These are phyloP conservation scores for Heterodera filipjevi DNA, from an alignment of 2,888 invertebrate genomes.

Conservation along the genomic window DNA sequence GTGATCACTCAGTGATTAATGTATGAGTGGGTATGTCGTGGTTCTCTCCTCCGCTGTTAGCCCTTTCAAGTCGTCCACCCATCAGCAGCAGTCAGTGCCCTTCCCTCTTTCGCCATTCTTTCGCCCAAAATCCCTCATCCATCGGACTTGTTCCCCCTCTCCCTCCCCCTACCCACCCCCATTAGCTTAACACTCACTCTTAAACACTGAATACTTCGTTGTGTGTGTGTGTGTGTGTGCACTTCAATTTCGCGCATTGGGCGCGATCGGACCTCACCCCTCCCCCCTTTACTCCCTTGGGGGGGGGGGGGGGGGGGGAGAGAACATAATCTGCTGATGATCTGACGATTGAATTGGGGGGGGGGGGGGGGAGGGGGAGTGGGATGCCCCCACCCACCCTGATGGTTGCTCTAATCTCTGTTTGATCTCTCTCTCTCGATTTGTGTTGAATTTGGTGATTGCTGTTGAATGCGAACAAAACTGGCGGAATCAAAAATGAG, in stretches of 20 bases:
- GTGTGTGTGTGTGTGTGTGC: background rate
- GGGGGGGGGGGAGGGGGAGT: background rate
- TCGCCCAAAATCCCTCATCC: background rate
- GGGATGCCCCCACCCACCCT: background rate
- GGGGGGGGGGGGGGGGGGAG: no score
- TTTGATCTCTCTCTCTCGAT: constrained; percentile 2
- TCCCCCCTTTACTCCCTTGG: no score
- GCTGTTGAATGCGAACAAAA: constrained; percentile 6
- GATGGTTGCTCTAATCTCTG: constrained; percentile 7
- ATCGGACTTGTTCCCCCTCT: background rate
- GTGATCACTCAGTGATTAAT: background rate
- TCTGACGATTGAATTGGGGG: constrained; percentile 5
- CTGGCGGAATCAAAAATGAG: constrained; percentile 12
- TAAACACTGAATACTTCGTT: background rate
- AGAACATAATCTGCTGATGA: constrained; percentile 12
- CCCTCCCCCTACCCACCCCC: background rate
- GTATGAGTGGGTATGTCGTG: background rate
- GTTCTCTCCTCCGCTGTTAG: background rate
- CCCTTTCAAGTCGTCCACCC: background rate
- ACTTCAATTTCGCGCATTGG: constrained; percentile 10
- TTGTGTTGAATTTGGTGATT: constrained; percentile 7
- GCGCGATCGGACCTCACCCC: constrained; percentile 1
- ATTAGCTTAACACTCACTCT: constrained; percentile 4
- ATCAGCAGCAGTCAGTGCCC: background rate
- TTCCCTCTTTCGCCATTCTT: background rate